A percentile compares a stretch with the other conserved stretches of the same genome.
Evolutionary conservation across 2,888 invertebrate genomes (phyloP).

Genomic region (Smittia aterrima): DNA sequence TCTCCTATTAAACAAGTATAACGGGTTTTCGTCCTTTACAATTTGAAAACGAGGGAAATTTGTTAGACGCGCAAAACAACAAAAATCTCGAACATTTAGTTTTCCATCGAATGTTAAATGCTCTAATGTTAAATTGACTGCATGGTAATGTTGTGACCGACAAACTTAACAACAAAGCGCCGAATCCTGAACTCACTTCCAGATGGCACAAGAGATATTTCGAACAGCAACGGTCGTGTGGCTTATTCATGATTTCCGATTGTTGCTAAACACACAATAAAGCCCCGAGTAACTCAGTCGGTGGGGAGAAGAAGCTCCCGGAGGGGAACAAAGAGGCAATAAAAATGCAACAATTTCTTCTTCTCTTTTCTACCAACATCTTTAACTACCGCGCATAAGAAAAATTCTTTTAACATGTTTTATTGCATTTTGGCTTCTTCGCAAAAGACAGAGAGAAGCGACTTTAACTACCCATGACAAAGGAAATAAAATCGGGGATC

Average conservation of each 20-base stretch:
- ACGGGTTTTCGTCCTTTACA: not conserved
- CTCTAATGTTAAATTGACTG: not conserved
- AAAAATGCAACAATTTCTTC: constrained; percentile 41
- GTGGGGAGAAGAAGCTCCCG: not conserved
- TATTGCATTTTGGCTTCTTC: not conserved
- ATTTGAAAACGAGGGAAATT: not conserved
- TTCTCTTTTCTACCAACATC: constrained; percentile 13
- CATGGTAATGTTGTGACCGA: constrained; percentile 2
- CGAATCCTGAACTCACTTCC: not conserved
- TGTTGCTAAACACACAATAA: constrained; percentile 41
- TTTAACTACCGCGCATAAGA: constrained; percentile 32
- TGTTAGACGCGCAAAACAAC: not conserved
- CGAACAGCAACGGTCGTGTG: constrained; percentile 35
- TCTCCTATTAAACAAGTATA: not conserved
- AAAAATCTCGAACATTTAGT: not conserved
- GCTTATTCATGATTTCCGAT: constrained; percentile 34
- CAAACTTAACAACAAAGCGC: not conserved
- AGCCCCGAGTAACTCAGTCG: not conserved
- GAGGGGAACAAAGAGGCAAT: constrained; percentile 37
- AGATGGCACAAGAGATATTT: constrained; percentile 28
- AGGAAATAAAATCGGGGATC: too few relatives aligned
- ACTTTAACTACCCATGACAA: too few relatives aligned
- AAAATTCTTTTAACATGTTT: constrained; percentile 33
- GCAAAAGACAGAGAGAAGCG: not conserved
- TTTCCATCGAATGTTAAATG: not conserved